Percentiles rank a stretch among this genome's conserved stretches.
These are phyloP conservation scores for Progne subis DNA, from an alignment of 2,113 vertebrate species.

Conservation along the genomic window DNA sequence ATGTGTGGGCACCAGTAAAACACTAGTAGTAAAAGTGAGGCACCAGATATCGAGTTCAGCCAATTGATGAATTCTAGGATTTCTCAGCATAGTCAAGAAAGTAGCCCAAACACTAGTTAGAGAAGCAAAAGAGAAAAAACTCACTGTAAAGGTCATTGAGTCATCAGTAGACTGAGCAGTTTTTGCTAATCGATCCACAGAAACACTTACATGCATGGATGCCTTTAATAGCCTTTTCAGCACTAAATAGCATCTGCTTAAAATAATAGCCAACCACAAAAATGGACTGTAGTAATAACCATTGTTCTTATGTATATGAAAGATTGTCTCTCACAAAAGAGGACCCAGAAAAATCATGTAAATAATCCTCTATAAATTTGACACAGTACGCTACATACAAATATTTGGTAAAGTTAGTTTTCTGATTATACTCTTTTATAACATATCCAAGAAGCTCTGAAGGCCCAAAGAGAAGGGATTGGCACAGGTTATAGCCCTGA, in stretches of 20 bases:
- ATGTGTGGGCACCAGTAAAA: neutral
- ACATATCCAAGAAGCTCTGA: neutral
- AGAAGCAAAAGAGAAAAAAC: neutral
- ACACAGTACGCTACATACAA: neutral
- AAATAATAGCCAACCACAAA: conserved; percentile 40
- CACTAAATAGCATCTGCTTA: conserved; percentile 49
- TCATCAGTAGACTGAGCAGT: neutral
- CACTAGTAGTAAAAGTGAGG: neutral
- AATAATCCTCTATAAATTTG: neutral
- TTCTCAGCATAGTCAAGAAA: neutral
- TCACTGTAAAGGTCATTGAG: conserved; percentile 10
- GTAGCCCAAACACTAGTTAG: neutral
- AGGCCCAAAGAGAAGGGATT: neutral
- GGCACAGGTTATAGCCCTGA: neutral
- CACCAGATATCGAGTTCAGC: neutral
- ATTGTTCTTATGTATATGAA: neutral
- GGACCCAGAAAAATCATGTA: neutral
- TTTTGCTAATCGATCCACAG: conserved; percentile 34
- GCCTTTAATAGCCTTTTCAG: conserved; percentile 37
- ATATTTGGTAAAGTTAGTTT: neutral
- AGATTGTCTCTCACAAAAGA: neutral
- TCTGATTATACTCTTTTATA: neutral
- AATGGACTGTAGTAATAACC: conserved; percentile 14
- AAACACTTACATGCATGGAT: conserved; percentile 51
- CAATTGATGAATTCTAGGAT: neutral